These are phyloP conservation scores for Apamea sordens DNA, from an alignment of 2,888 invertebrate genomes.

Conservation along the genomic window DNA sequence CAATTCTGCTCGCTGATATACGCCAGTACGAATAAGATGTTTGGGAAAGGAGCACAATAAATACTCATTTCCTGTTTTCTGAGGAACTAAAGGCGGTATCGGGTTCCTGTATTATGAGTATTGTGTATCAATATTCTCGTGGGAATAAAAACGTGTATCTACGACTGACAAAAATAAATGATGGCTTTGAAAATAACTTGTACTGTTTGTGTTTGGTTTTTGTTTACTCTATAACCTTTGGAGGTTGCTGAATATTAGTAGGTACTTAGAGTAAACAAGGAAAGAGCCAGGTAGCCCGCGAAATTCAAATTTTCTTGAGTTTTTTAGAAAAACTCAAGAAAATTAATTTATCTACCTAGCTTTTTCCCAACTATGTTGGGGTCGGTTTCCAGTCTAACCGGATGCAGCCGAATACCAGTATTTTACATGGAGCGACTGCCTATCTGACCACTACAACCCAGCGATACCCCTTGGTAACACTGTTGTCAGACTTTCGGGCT, in stretches of 20 bases:
- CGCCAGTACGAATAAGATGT: conserved; percentile 1
- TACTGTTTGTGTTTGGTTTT: neutral
- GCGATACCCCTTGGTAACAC: too few relatives aligned
- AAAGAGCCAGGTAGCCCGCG: neutral
- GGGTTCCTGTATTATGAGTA: conserved; percentile 16
- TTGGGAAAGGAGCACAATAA: conserved; percentile 38
- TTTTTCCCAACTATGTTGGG: too few relatives aligned
- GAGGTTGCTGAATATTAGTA: neutral
- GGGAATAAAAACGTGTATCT: conserved; percentile 4
- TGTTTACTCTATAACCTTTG: neutral
- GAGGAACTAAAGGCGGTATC: conserved; percentile 25
- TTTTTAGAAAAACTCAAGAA: too few relatives aligned
- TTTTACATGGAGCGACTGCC: too few relatives aligned
- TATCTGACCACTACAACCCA: too few relatives aligned
- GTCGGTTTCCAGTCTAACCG: too few relatives aligned
- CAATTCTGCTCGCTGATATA: conserved; percentile 4
- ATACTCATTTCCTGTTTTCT: conserved; percentile 43
- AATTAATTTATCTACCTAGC: too few relatives aligned
- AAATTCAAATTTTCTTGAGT: neutral
- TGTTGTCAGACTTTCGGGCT: too few relatives aligned
- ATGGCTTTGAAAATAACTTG: neutral
- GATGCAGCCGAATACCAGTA: too few relatives aligned
- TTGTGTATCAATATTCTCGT: conserved; percentile 18
- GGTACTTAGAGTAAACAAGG: neutral
- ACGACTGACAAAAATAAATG: conserved; percentile 12